phyloP scores from a whole-genome alignment of 2,888 invertebrate species.

The Netelia fuscicornis region DNA sequence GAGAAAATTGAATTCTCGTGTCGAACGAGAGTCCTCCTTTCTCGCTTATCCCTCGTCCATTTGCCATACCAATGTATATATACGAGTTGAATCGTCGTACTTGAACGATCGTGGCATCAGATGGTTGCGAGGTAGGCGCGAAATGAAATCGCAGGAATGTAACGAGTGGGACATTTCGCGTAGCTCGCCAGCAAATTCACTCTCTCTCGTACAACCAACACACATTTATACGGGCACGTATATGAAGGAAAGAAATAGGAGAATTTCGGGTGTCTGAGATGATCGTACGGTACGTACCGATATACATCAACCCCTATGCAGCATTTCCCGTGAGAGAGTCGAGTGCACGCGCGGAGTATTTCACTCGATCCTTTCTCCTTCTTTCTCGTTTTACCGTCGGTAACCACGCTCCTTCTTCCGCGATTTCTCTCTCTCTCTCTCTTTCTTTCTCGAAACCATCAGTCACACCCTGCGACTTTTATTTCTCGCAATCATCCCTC shows the following conservation, averaged over 20 bases:
- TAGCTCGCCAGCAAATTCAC: conserved; percentile 53
- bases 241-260: conserved; percentile 39
- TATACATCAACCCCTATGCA: conserved; percentile 47
- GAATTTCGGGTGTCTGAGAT: conserved; percentile 36
- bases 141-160: conserved; percentile 80
- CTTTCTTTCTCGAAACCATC: conserved; percentile 77
- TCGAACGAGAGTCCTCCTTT: conserved; percentile 40
- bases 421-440: conserved; percentile 31
- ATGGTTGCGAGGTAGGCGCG: conserved; percentile 69
- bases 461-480: conserved; percentile 83
- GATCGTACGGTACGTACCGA: conserved; percentile 33
- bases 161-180: conserved; percentile 69
- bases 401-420: conserved; percentile 30
- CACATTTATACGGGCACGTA: conserved; percentile 3
- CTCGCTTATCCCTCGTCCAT: conserved; percentile 33
- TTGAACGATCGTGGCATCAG: conserved; percentile 63
- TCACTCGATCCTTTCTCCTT: conserved; percentile 55
- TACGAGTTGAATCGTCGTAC: conserved; percentile 33
- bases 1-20: conserved; percentile 68
- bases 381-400: background rate
- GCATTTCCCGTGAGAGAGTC: conserved; percentile 55
- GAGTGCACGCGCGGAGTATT: conserved; percentile 48
- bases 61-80: conserved; percentile 53
- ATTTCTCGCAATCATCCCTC: conserved; percentile 71
- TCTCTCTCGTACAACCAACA: background rate